Evolutionary conservation across 2,113 vertebrate species (phyloP), one percentile per base, ranked within the genome.

Genomic region (Corvus cornix): DNA sequence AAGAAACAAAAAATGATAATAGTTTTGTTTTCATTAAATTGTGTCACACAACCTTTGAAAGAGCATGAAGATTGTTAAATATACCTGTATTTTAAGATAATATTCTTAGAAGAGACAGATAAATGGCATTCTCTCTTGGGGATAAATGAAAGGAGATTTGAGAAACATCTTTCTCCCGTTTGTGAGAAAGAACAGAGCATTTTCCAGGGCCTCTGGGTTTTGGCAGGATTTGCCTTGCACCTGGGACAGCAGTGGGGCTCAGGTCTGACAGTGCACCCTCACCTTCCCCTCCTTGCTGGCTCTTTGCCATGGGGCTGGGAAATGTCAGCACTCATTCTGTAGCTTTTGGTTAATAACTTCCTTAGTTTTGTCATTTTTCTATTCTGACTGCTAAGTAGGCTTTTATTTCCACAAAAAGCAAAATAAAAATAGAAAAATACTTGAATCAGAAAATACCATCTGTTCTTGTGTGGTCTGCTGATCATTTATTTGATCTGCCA

Each of bases 21-120:
- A 53, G 53, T 82, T 95, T 87, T 81, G 86, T 84, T 95, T 93
- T 90, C 69, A 63, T 74, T 74, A 81, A 80, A 39, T 60, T 68
- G 20, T 33, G 19, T 81, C 3, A 2, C 46, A 79, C 52, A 69
- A 11, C 63, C 52, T 80, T 88, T 93, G 84, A 79, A 83, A 85
- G 53, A 72, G 26, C 49, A 19, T 16, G 33, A 79, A 87, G 49
- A 37, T 55, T 78, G n/a, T 84, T 83, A 93, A 81, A 89, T 73
- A 62, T 24, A 56, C 55, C 18, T 87, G n/a, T 85, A 10, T 51
- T 91, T 89, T 85, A 83, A 58, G 53, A 24, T 37, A 64, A 72
- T 60, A 27, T 35, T 69, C 60, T 64, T 68, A 49, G 10, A 49
- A 79, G n/a, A 53, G 55, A 37, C 53, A 83, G 82, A 48, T 87